Evolutionary conservation across 2,888 invertebrate genomes (phyloP), one percentile per base, ranked within the genome.

Genomic region (Lochmaea crataegi): DNA sequence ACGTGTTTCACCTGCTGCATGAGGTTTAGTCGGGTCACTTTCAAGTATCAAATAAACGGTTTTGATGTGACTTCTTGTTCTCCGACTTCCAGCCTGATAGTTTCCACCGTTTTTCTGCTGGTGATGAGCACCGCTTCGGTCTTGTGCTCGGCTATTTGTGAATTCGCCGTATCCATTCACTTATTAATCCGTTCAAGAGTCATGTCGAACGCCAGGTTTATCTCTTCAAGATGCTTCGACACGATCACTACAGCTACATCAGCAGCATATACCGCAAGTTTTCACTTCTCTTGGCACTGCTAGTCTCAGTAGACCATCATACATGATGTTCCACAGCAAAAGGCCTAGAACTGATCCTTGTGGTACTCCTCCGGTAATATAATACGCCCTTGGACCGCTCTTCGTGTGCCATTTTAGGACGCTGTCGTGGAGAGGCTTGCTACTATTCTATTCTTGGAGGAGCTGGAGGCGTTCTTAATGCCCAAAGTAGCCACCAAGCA

Each of bases 81-180:
- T 26, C 6, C 7, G 14, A 57, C 26, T 18, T 14, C 14, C 0
- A 57, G 22, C 9, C 3, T 57, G 18, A 57, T 11, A 0, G 22
- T 57, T 57, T 57, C 57, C 10, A 53, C 18, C 53, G 3, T 2
- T 16, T 53, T 14, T 10, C 53, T n/a, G 18, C 53, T 53, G 18
- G 53, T 57, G 14, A 57, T 57, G 26, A 57, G 57, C 57, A 57
- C 57, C 10, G 57, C 26, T 2, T 57, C 14, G 18, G 57, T 57
- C 12, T 22, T 57, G 18, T 64, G 64, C 2, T 16, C 12, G 12
- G 38, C 42, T 64, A 48, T 10, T 14, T 45, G 3, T 14, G 11
- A 14, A 14, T 63, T 41, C 4, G 38, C 14, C 38, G 2, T 38
- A 12, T 38, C 4, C 38, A 63, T 63, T 2, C 41, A 41, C 6